Evolutionary conservation across 2,113 vertebrate genomes (phyloP).

Genomic region (Ariopsis seemanni): DNA sequence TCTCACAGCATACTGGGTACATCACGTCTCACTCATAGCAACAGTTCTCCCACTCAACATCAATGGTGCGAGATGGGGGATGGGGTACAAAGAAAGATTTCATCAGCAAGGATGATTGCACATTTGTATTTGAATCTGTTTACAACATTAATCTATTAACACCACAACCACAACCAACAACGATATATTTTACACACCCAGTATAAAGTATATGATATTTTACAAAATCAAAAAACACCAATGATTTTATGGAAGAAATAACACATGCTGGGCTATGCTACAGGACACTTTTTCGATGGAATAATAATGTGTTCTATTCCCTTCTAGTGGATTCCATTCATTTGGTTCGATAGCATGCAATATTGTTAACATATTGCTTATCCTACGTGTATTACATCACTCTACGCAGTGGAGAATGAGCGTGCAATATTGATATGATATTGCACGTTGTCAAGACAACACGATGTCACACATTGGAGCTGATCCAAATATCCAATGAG

Average conservation of each 20-base stretch:
- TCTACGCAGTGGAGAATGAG: too few relatives aligned
- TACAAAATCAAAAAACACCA: not conserved
- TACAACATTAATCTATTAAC: not conserved
- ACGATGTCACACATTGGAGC: too few relatives aligned
- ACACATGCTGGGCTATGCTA: not conserved
- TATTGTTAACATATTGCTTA: too few relatives aligned
- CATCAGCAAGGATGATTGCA: not conserved
- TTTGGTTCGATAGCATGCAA: too few relatives aligned
- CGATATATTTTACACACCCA: not conserved
- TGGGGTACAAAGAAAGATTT: not conserved
- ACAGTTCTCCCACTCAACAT: conserved; percentile 28
- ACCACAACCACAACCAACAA: too few relatives aligned
- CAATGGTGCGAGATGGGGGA: not conserved
- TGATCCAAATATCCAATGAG: too few relatives aligned
- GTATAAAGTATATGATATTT: not conserved
- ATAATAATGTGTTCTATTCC: too few relatives aligned
- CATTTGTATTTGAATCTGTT: conserved; percentile 5
- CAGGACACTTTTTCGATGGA: too few relatives aligned
- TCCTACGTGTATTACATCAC: too few relatives aligned
- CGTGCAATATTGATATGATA: too few relatives aligned
- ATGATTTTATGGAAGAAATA: not conserved
- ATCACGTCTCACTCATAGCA: conserved; percentile 32
- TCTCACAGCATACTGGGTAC: conserved; percentile 6
- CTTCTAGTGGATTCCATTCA: too few relatives aligned
- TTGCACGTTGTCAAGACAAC: too few relatives aligned